These are phyloP conservation scores for Nomada fabriciana DNA, from an alignment of 2,888 invertebrate genomes.

Conservation along the genomic window DNA sequence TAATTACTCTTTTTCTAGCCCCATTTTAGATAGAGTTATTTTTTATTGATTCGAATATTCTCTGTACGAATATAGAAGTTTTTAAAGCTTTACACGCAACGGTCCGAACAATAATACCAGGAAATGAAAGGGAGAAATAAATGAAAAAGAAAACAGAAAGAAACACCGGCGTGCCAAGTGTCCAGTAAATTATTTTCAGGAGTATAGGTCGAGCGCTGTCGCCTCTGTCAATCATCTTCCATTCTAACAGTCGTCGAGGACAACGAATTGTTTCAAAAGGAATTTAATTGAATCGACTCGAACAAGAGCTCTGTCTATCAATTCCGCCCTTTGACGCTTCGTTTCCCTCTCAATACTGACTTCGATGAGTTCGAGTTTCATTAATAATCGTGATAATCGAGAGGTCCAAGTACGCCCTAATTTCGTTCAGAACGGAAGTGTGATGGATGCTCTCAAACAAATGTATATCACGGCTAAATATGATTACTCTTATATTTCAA, in stretches of 20 bases:
- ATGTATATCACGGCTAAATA: too few relatives aligned
- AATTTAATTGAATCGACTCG: slow-evolving; percentile 32
- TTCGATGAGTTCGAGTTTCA: not conserved
- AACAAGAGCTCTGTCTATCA: slow-evolving; percentile 20
- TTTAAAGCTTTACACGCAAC: not conserved
- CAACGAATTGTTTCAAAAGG: slow-evolving; percentile 8
- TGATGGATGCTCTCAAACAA: not conserved
- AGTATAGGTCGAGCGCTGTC: not conserved
- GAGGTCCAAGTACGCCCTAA: not conserved
- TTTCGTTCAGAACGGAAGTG: not conserved
- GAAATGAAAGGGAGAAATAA: not conserved
- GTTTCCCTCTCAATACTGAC: not conserved
- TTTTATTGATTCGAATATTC: too few relatives aligned
- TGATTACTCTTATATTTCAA: too few relatives aligned
- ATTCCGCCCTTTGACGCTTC: not conserved
- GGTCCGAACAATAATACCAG: not conserved
- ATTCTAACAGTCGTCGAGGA: not conserved
- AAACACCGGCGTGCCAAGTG: not conserved
- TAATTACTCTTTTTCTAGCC: too few relatives aligned
- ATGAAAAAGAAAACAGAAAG: not conserved
- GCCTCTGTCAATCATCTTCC: not conserved
- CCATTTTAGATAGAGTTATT: too few relatives aligned
- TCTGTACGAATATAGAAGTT: too few relatives aligned
- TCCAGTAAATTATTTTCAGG: not conserved
- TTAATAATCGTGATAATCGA: not conserved